phyloP scores from a whole-genome alignment of 2,888 invertebrate genomes.

The Diachrysia chrysitis region DNA sequence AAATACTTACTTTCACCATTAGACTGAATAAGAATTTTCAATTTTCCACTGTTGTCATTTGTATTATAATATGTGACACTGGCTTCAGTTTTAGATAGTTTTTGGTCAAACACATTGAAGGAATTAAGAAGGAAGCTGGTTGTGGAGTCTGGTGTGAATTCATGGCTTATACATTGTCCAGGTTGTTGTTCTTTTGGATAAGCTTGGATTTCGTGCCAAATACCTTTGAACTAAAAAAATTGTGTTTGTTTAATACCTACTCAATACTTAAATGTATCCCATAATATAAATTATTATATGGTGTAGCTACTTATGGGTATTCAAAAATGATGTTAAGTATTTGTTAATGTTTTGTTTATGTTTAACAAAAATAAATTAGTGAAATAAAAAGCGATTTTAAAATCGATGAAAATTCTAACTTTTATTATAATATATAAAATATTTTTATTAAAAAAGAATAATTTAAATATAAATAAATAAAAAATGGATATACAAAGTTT shows the following conservation, averaged over 20 bases:
- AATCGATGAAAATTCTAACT: too few relatives aligned
- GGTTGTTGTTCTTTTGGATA: slow-evolving; percentile 60
- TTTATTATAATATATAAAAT: too few relatives aligned
- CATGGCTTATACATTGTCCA: slow-evolving; percentile 62
- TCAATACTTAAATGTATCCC: background rate
- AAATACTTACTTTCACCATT: slow-evolving; percentile 25
- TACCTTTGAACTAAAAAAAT: slow-evolving; percentile 52
- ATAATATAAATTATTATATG: too few relatives aligned
- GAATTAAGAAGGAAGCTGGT: slow-evolving; percentile 54
- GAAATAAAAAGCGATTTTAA: too few relatives aligned
- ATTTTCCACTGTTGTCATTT: slow-evolving; percentile 43
- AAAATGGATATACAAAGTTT: too few relatives aligned
- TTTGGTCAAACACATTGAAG: slow-evolving; percentile 56
- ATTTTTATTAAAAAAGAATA: too few relatives aligned
- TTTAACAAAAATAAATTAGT: too few relatives aligned
- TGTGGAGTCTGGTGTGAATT: slow-evolving; percentile 36
- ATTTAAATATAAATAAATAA: too few relatives aligned
- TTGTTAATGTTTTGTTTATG: too few relatives aligned
- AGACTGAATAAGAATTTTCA: slow-evolving; percentile 33
- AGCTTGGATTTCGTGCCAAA: slow-evolving; percentile 62
- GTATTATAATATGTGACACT: slow-evolving; percentile 38
- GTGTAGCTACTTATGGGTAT: too few relatives aligned
- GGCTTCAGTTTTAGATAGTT: slow-evolving; percentile 53
- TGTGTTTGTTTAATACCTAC: background rate
- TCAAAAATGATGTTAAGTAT: too few relatives aligned